A percentile compares a stretch with the other conserved stretches of the same genome.
phyloP scores from a whole-genome alignment of 2,113 vertebrate genomes.

The Ailurus styani region DNA sequence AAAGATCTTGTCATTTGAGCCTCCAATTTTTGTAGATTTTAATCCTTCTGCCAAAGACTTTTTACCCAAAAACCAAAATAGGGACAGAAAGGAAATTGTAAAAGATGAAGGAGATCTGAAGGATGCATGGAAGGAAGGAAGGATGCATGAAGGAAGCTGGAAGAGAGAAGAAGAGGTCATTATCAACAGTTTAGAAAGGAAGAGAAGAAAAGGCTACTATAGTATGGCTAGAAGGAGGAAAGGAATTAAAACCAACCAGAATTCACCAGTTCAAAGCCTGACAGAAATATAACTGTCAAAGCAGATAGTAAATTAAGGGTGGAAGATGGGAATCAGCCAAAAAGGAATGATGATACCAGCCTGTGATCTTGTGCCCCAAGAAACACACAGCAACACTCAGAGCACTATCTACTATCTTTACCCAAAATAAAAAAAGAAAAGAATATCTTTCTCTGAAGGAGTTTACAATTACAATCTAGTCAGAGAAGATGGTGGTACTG shows the following conservation, averaged over 20 bases:
- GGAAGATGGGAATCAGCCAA: background rate
- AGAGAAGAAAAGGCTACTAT: background rate
- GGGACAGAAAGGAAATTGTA: background rate
- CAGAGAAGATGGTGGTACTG: background rate
- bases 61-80: background rate
- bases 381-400: background rate
- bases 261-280: background rate
- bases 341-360: background rate
- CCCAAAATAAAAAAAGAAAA: background rate
- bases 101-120: background rate
- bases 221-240: background rate
- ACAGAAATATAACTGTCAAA: background rate
- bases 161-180: background rate
- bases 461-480: background rate
- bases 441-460: background rate
- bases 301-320: background rate
- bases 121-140: no score
- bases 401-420: background rate
- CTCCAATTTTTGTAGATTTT: background rate
- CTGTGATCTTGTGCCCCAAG: background rate
- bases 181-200: background rate
- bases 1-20: background rate
- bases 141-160: background rate
- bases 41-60: background rate
- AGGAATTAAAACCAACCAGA: background rate